Conservation (phyloP, 2,888 invertebrate species). For the Caprella mutica region DNA sequence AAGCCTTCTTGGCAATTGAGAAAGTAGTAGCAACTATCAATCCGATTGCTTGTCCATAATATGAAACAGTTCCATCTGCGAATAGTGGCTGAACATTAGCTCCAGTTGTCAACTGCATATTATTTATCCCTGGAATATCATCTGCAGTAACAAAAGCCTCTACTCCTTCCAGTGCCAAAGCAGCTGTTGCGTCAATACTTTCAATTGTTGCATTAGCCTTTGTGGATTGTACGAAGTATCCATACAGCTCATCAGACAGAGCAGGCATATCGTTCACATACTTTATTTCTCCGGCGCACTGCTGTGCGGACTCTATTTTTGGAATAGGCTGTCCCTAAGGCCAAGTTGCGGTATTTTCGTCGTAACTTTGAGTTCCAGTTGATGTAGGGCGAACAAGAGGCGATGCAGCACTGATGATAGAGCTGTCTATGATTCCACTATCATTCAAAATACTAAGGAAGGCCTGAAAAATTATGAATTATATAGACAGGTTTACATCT, state of each 20-base stretch:
- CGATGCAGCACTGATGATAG: constrained; percentile 49
- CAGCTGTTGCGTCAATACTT: constrained; percentile 53
- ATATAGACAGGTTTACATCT: too few relatives aligned
- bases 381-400: constrained; percentile 53
- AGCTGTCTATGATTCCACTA: constrained; percentile 41
- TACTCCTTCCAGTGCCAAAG: constrained; percentile 44
- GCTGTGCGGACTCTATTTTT: constrained; percentile 56
- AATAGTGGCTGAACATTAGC: too few relatives aligned
- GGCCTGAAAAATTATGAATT: too few relatives aligned
- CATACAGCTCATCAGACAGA: constrained; percentile 55
- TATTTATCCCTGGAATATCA: constrained; percentile 40
- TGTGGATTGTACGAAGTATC: constrained; percentile 55
- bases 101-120: too few relatives aligned
- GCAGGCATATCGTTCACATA: constrained; percentile 61
- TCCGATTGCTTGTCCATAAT: constrained; percentile 62
- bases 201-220: constrained; percentile 49
- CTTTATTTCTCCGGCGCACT: constrained; percentile 52
- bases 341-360: constrained; percentile 55
- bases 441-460: constrained; percentile 43
- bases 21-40: constrained; percentile 56
- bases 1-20: constrained; percentile 50
- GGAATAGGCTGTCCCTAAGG: constrained; percentile 62
- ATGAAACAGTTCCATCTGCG: constrained; percentile 48
- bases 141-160: constrained; percentile 38
- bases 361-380: constrained; percentile 56